Conservation (phyloP, 2,797 vertebrate genomes). For the Vireo griseus region DNA sequence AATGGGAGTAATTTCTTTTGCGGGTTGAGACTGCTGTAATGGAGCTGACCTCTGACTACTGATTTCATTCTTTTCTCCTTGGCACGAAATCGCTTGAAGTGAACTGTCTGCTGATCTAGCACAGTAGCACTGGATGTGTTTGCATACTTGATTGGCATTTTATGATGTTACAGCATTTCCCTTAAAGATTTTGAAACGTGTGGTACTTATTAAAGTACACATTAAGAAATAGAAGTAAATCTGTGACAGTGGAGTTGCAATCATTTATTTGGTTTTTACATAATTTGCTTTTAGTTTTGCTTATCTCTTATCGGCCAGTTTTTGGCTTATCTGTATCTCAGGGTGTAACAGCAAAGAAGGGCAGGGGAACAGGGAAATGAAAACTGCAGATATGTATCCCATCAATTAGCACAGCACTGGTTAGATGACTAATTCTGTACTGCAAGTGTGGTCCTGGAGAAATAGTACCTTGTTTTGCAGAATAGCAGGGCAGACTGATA, state of each 20-base stretch:
- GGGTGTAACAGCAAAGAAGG: neutral
- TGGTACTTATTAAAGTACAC: neutral
- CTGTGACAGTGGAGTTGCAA: neutral
- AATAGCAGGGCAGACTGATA: neutral
- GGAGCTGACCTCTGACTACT: neutral
- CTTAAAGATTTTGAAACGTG: constrained; percentile 1
- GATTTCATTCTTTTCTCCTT: constrained; percentile 13
- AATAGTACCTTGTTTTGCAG: neutral
- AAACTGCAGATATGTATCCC: neutral
- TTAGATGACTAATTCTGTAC: neutral
- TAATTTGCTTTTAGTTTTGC: neutral
- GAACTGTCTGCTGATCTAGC: neutral
- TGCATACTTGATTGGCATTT: neutral
- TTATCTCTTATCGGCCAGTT: neutral
- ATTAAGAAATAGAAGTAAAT: constrained; percentile 15
- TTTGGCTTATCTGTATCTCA: neutral
- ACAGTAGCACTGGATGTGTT: neutral
- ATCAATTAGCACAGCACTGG: neutral
- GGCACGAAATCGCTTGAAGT: neutral
- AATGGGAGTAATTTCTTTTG: neutral
- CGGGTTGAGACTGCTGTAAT: neutral
- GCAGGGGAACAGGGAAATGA: neutral
- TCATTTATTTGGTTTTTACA: neutral
- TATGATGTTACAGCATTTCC: neutral
- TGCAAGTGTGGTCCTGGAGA: neutral